Base-by-base conservation (phyloP, 2,113 vertebrate genomes). In the Megaleporinus macrocephalus region DNA sequence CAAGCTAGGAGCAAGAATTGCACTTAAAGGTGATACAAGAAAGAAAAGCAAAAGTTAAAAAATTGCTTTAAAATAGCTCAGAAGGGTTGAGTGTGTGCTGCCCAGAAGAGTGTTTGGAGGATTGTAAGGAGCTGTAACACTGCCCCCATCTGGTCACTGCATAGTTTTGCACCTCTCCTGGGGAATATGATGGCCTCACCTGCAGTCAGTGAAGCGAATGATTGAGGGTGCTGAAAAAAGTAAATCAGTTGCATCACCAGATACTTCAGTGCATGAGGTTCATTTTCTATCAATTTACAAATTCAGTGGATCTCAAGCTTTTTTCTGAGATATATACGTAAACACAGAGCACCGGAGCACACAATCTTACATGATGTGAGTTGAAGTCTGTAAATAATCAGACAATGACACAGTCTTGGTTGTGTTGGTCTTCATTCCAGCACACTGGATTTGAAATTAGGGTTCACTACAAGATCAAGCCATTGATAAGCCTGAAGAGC, bases 71-170 rank as follows among this genome's bases (percentile, higher is more conserved):
- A 22, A 84, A 61, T 24, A 69, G 15, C 27, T 49, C 41, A 51
- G 15, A 13, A 49, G 24, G 18, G 24, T 51, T 24, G 24, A 59
- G 51, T 79, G 70, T 73, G 68, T 36, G 26, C 7, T 73, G 68
- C 44, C 44, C 27, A 57, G 51, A 26, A 57, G n/a, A 20, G n/a
- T 29, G 51, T 63, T 26, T 71, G 24, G 26, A 61, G 12, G 12
- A 33, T 47, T 44, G 69, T 47, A 53, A 53, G n/a, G 30, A 61
- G 70, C 26, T 70, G 41, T 71, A 70, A 74, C 26, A 80, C 65
- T 84, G 78, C 83, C 78, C 83, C 72, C 83, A 59, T 29, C 62
- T 84, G 77, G 62, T 57, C 53, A 51, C 16, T 75, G 27, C 15
- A n/a, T 18, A 29, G 13, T 53, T 71, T 33, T 61, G 61, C 61